Conservation (phyloP, 2,113 vertebrate species). For the Calyptomena viridis region DNA sequence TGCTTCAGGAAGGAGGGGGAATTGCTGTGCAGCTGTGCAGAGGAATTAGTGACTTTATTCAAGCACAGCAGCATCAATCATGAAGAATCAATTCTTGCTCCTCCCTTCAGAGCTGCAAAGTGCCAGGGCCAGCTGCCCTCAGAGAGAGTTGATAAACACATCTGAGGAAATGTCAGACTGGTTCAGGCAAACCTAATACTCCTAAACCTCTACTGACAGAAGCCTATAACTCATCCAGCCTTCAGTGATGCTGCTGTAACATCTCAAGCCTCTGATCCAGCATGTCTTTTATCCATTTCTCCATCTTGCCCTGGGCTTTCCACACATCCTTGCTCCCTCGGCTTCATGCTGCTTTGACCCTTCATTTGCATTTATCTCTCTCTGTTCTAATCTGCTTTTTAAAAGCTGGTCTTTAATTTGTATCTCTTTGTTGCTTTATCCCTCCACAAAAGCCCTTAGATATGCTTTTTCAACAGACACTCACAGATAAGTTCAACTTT, state of each 20-base stretch:
- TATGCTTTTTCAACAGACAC: neutral
- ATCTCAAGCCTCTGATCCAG: neutral
- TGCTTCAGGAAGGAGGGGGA: neutral
- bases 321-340: neutral
- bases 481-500: neutral
- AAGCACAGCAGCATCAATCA: neutral
- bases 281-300: constrained; percentile 14
- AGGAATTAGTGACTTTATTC: neutral
- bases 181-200: neutral
- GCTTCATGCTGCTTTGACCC: neutral
- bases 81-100: constrained; percentile 11
- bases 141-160: neutral
- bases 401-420: neutral
- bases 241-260: neutral
- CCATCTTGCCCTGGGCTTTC: constrained; percentile 1
- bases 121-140: neutral
- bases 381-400: constrained; percentile 30
- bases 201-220: constrained; percentile 4
- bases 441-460: neutral
- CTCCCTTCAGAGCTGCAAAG: neutral
- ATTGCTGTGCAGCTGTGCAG: neutral
- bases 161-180: neutral
- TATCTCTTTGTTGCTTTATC: constrained; percentile 21
- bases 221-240: neutral
- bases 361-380: constrained; percentile 28